A percentile compares a stretch with the other conserved stretches of the same genome.
Conservation (phyloP, 2,888 invertebrate species). For the Heliconius sara region DNA sequence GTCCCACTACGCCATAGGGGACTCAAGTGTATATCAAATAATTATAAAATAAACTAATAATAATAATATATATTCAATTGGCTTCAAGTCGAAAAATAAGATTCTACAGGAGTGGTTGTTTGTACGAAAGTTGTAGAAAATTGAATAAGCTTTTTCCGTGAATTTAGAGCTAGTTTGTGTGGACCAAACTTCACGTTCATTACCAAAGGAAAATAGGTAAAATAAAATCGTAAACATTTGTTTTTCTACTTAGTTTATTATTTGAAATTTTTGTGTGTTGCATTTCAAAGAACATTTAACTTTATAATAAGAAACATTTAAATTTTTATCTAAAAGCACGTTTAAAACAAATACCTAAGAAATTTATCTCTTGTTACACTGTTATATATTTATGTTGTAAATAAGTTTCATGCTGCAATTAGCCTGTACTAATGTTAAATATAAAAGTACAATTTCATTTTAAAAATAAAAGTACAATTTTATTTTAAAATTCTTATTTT, state of each 20-base stretch:
- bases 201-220: background rate
- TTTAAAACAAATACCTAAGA: background rate
- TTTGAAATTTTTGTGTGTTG: background rate
- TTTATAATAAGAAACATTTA: background rate
- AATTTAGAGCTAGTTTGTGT: background rate
- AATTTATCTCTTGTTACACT: background rate
- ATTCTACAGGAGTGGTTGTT: background rate
- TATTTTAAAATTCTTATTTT: too few species aligned
- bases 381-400: background rate
- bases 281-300: background rate
- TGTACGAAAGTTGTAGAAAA: background rate
- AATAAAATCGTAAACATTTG: slow-evolving; percentile 1
- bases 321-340: background rate
- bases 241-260: background rate
- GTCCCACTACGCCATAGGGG: too few species aligned
- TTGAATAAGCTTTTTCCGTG: background rate
- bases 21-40: too few species aligned
- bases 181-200: slow-evolving; percentile 6
- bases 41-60: too few species aligned
- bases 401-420: background rate
- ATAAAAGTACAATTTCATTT: background rate
- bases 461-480: too few species aligned
- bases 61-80: background rate
- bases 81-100: background rate
- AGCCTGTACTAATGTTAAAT: background rate